Conservation (phyloP, 2,797 vertebrate genomes). For the Enteromius trimaculatus region DNA sequence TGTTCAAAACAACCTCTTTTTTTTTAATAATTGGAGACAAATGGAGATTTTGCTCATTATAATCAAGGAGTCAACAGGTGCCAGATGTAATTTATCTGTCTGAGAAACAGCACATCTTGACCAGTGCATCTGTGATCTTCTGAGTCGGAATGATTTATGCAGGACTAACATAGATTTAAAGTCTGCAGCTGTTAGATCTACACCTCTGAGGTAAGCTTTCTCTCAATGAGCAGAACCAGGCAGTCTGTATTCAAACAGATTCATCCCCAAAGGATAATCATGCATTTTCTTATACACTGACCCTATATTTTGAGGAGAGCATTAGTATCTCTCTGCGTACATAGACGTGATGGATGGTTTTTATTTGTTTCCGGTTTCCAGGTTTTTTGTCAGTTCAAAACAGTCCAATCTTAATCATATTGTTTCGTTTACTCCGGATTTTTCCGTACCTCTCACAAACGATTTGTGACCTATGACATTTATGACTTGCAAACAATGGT, state of each 20-base stretch:
- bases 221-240: constrained; percentile 8
- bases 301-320: not conserved
- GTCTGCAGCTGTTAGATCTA: not conserved
- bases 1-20: not conserved
- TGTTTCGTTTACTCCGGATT: constrained; percentile 14
- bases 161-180: not conserved
- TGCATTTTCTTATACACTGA: not conserved
- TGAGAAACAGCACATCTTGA: too few relatives aligned
- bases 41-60: too few relatives aligned
- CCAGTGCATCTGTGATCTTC: not conserved
- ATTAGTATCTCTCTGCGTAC: not conserved
- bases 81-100: too few relatives aligned
- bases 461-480: constrained; percentile 9
- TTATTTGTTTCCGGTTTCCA: not conserved
- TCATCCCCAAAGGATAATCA: not conserved
- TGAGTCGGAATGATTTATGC: not conserved
- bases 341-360: not conserved
- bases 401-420: constrained; percentile 14
- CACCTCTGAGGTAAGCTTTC: not conserved
- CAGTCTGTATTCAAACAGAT: not conserved
- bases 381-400: too few relatives aligned
- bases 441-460: constrained; percentile 31
- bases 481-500: constrained; percentile 15
- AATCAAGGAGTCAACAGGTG: too few relatives aligned
- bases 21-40: too few relatives aligned